Conservation (phyloP, 2,113 vertebrate genomes). For the Falco punctatus region DNA sequence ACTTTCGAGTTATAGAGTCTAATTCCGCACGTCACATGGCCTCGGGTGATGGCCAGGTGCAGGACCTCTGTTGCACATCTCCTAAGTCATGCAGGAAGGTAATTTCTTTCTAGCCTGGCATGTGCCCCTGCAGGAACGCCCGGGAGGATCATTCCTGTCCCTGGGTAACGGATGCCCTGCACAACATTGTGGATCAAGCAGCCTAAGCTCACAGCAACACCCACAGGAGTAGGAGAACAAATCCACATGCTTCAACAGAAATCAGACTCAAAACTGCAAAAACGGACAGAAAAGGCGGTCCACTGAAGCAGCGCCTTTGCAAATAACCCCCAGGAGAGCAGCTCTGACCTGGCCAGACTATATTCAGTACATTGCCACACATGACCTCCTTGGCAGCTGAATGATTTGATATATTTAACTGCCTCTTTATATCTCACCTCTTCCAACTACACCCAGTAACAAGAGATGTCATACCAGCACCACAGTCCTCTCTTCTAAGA, state of each 20-base stretch:
- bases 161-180: background rate
- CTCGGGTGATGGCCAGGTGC: fast-evolving
- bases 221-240: background rate
- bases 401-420: background rate
- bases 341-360: background rate
- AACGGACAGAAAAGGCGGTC: fast-evolving
- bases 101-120: fast-evolving
- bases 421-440: background rate
- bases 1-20: too few relatives aligned
- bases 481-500: background rate
- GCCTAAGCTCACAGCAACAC: background rate
- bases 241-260: background rate
- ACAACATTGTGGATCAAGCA: background rate
- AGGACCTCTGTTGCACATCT: background rate
- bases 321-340: background rate
- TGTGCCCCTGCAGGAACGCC: background rate
- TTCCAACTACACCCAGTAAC: background rate
- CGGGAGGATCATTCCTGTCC: background rate
- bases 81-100: background rate
- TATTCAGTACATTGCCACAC: background rate
- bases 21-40: background rate
- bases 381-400: background rate
- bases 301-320: background rate
- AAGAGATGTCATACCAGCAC: background rate
- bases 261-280: background rate